These are phyloP conservation scores for Melipona bicolor DNA, from an alignment of 2,888 invertebrate species.

Conservation along the genomic window DNA sequence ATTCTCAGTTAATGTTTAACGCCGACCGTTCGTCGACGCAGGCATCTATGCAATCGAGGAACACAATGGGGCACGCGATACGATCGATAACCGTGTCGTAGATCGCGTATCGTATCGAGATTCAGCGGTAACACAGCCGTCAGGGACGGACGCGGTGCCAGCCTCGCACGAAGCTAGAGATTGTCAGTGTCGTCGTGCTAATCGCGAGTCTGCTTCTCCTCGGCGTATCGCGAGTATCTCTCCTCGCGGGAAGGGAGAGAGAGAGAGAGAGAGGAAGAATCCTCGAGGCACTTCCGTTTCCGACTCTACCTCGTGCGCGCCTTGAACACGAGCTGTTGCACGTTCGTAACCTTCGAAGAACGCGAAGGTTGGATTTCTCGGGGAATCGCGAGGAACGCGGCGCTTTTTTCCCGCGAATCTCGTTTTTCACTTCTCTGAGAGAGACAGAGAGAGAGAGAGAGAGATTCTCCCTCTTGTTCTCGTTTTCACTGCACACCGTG, in stretches of 20 bases:
- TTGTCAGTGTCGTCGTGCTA: neutral
- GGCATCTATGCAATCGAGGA: neutral
- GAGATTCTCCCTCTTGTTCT: neutral
- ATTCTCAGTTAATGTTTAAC: neutral
- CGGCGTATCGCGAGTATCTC: too few species aligned
- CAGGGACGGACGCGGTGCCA: neutral
- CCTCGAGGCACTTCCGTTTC: neutral
- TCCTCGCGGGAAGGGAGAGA: too few species aligned
- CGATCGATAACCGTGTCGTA: neutral
- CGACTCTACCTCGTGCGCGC: neutral
- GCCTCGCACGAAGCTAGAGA: neutral
- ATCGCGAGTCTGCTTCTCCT: neutral
- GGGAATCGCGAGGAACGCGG: neutral
- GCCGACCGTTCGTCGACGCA: neutral
- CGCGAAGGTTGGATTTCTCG: conserved; percentile 4
- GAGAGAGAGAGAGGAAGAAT: neutral
- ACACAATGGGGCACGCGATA: neutral
- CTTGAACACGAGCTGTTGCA: too few species aligned
- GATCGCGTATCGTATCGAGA: neutral
- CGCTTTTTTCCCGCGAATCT: too few species aligned
- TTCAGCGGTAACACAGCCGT: neutral
- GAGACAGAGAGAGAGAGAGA: too few species aligned
- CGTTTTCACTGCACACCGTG: neutral
- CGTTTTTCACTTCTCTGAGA: too few species aligned
- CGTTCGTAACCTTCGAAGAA: neutral